Base-by-base conservation (phyloP, 2,113 vertebrate genomes). In the Campylomormyrus numenius region DNA sequence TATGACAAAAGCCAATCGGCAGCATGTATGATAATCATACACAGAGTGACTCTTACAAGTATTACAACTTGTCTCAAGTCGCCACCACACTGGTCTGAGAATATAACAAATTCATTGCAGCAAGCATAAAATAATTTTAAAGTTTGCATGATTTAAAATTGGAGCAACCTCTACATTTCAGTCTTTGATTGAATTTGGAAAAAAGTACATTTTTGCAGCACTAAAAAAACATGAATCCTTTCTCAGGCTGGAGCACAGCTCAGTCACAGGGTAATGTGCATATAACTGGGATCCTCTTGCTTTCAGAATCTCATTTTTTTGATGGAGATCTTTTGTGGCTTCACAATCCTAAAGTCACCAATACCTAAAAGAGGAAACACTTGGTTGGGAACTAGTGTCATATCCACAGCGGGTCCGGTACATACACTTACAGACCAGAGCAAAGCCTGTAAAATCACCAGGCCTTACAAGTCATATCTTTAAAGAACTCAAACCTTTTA, bases 291-390 rank as follows among this genome's bases (percentile, higher is more conserved):
- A 39, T 39, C 74, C 74, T 42, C 74, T 35, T 80, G 89, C 52
- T 46, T 52, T 96, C 89, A 96, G 92, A 95, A 96, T 86, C 1
- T 91, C 48, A 90, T 94, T 90, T 96, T 96, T 93, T 94, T 95
- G 90, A 99, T 94, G 90, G 95, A 94, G 87, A 99, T 95, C 84
- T 91, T 95, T 90, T 98, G 97, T 88, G 92, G 80, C 0, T 87
- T 21, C 0, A 87, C 31, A 21, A 98, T 96, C 93, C 91, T 96
- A 94, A 97, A 98, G 88, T 99, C 97, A 0, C 91, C 91, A 0
- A 99, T 91, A n/a, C 98, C 98, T 99, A 92, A 6, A 11, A 91
- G 77, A 56, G 42, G 70, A 91, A 92, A 80, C n/a, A 56, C n/a
- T 70, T 56, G 35, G 13, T 53, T 58, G 46, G 46, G 17, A 15